Base-by-base conservation (phyloP, 2,888 invertebrate genomes). In the Campaea margaritaria region DNA sequence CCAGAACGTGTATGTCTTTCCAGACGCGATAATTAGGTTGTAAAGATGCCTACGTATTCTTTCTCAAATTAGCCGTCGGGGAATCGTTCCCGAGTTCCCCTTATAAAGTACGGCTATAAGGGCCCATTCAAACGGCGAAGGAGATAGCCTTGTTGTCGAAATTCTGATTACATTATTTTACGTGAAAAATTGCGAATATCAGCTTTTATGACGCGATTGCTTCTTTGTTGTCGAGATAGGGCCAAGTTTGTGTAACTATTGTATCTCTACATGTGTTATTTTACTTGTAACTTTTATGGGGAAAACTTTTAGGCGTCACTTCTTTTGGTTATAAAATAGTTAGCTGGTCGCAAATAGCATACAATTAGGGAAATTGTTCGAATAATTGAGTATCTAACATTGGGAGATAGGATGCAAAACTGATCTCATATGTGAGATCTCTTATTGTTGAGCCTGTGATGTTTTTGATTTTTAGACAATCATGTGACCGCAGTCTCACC, bases 31-130 rank as follows among this genome's bases (percentile, higher is more conserved):
- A 68, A 68, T 68, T 68, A 68, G 51, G 62, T 64, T 61, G 63
- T 68, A 64, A 68, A 68, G 58, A 66, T 63, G 66, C 62, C 59
- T 64, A 51, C 62, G 62, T 59, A 64, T 68, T 64, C 66, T 66
- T 66, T 62, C 51, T 63, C 52, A 61, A 68, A 68, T 64, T 66
- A 66, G 57, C 57, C 66, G 43, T 58, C 34, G 45, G 68, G 61
- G 65, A 64, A 60, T 64, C 61, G 64, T 66, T 61, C 61, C 64
- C 59, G 65, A 64, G 68, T 48, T 65, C 58, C 64, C 62, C 57
- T 58, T 64, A 68, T 68, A 68, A 66, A 64, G 61, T 63, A 59
- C 47, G 59, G 45, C 59, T 64, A 52, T 55, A 64, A 68, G 64
- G 61, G 52, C 64, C 66, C 57, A 66, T 68, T 66, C 57, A 53